A percentile compares a stretch with the other conserved stretches of the same genome.
Evolutionary conservation across 2,888 invertebrate genomes (phyloP).

Genomic region (Vanessa cardui): DNA sequence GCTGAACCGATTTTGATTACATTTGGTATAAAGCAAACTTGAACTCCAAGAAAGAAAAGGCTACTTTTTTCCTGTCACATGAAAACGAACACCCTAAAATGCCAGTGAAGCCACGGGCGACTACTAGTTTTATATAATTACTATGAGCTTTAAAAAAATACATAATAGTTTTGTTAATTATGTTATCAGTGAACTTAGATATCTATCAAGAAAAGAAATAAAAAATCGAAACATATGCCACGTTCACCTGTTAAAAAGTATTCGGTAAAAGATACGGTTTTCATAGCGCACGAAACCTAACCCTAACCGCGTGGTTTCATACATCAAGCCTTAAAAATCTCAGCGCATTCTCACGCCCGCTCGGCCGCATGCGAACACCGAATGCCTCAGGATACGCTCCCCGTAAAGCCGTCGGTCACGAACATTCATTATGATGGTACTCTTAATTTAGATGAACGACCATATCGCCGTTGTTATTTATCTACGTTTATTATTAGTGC

Average conservation of each 20-base stretch:
- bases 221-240: not conserved
- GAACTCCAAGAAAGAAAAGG: no score
- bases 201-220: not conserved
- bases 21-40: no score
- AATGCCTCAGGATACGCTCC: constrained; percentile 39
- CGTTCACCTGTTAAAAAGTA: not conserved
- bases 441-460: constrained; percentile 45
- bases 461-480: constrained; percentile 33
- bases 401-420: constrained; percentile 42
- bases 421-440: constrained; percentile 41
- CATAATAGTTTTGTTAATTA: no score
- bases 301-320: constrained; percentile 6
- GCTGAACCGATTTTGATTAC: no score
- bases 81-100: no score
- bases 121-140: no score
- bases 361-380: constrained; percentile 24
- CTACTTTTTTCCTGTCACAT: no score
- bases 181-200: no score
- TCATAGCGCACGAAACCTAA: constrained; percentile 3
- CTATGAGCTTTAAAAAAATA: no score
- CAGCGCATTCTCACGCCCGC: constrained; percentile 37
- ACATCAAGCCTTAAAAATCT: constrained; percentile 16
- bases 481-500: constrained; percentile 27
- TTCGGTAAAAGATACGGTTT: not conserved
- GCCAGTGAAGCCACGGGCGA: no score